Base-by-base conservation (phyloP, 2,797 vertebrate genomes). In the Anguilla anguilla region DNA sequence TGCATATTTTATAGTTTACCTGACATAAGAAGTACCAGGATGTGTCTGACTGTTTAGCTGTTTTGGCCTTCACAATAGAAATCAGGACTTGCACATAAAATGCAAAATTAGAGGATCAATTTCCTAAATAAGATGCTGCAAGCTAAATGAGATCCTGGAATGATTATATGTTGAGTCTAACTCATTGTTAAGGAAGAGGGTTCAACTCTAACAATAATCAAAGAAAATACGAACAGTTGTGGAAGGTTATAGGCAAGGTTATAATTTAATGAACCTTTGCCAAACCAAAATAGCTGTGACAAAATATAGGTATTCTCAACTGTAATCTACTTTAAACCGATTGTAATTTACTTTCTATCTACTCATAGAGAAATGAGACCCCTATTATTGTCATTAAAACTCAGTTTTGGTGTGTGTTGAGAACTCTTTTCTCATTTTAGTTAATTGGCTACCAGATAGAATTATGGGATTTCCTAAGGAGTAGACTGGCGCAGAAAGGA, bases 251-350 rank as follows among this genome's bases (percentile, higher is more conserved):
- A 57, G 46, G 64, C 79, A 86, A 72, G 55, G 77, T 59, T 88
- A 84, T 86, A 88, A 74, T 84, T 88, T 72, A 55, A 86, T 79
- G 74, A 74, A 28, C 25, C 31, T 83, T 74, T 83, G 79, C 25
- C 85, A 72, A 86, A 86, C 67, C 35, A 86, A 88, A 88, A 88
- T 85, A 86, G 35, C 79, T 69, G 64, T 84, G 81, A 88, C 85
- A 74, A 86, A 74, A 77, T 83, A 74, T 86, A 84, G 85, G 61
- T 61, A 87, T 59, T 51, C 61, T 83, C 19, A 77, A 46, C 46
- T 81, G 31, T n/a, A 88, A 88, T 85, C 51, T 85, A 35, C 67
- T 51, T 84, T 28, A 28, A 53, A 85, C 31, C 51, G 74, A 89
- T 83, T 88, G 79, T 74, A 88, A 72, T 83, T 74, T 57, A 77